These are phyloP conservation scores for Wasmannia auropunctata DNA, from an alignment of 1,140 invertebrate species.

Conservation along the genomic window DNA sequence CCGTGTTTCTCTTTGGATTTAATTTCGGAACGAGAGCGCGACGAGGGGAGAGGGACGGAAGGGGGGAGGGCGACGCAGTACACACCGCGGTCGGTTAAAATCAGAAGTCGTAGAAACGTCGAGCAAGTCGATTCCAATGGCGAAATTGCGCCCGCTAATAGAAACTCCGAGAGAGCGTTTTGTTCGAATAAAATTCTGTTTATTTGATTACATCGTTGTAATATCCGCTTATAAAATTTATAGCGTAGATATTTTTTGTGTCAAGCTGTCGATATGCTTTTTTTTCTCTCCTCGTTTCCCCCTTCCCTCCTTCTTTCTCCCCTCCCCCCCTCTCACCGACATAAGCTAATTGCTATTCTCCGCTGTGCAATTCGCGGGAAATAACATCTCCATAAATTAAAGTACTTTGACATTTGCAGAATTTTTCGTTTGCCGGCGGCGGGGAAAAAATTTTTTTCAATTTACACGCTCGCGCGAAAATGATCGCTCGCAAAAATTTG, in stretches of 20 bases:
- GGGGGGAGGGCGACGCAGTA: not conserved
- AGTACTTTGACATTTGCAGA: conserved; percentile 18
- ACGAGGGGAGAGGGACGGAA: too few species aligned
- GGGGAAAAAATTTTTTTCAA: not conserved
- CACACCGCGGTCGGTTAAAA: conserved; percentile 17
- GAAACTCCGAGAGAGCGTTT: not conserved
- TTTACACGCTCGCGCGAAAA: conserved; percentile 27
- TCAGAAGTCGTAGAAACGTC: not conserved
- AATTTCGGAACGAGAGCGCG: conserved; percentile 10
- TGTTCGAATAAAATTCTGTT: not conserved
- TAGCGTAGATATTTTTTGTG: not conserved
- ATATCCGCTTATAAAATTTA: conserved; percentile 20
- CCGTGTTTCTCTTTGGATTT: conserved; percentile 27
- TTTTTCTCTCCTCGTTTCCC: too few species aligned
- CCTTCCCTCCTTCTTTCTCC: too few species aligned
- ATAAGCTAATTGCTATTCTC: conserved; percentile 45
- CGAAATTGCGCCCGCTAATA: not conserved
- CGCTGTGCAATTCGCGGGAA: not conserved
- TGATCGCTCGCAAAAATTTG: not conserved
- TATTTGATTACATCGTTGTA: not conserved
- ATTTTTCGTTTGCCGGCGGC: conserved; percentile 3
- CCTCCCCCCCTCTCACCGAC: not conserved
- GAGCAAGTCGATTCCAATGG: conserved; percentile 11
- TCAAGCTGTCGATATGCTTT: not conserved
- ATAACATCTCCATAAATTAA: conserved; percentile 47